Evolutionary conservation across 2,888 invertebrate species (phyloP), one percentile per base, ranked within the genome.

Genomic region (Thysanoteuthis rhombus): DNA sequence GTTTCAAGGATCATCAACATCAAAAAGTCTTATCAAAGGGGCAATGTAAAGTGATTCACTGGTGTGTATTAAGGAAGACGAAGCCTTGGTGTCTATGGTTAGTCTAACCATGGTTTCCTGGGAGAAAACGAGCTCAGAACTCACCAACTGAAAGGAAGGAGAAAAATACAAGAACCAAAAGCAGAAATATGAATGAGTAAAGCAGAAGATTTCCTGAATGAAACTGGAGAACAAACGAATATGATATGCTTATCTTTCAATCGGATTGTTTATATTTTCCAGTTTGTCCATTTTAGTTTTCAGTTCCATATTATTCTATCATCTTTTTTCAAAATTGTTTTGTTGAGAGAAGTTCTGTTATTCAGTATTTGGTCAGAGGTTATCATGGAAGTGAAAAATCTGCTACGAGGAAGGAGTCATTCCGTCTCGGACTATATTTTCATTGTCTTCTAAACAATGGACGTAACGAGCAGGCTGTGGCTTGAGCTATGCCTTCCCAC

Each of bases 351-450:
- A n/a, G 75, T 19, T 75, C 36, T n/a, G 10, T 75, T 75, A 75
- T 75, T n/a, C 36, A 16, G n/a, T n/a, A 75, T n/a, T 16, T 12
- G 12, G n/a, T 75, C 75, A n/a, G n/a, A 75, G 75, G 75, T 75
- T 75, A 75, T 75, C 75, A 75, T 75, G n/a, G 75, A 75, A 75
- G 75, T 75, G n/a, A 75, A 75, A 75, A 75, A n/a, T 75, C n/a
- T 75, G 12, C 36, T 36, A 4, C n/a, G 75, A n/a, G 75, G 75
- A 75, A 75, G 75, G 75, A 75, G 75, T 75, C 75, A 75, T 75
- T 36, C 75, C 75, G 75, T 75, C 75, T 75, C 10, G n/a, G 16
- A 75, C 75, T n/a, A 75, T 75, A 75, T 75, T n/a, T 75, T 75
- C 36, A 75, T 75, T 75, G 75, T 75, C 75, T 75, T 75, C 19